Conservation (phyloP, 2,888 invertebrate species). For the Mimumesa dahlbomi region DNA sequence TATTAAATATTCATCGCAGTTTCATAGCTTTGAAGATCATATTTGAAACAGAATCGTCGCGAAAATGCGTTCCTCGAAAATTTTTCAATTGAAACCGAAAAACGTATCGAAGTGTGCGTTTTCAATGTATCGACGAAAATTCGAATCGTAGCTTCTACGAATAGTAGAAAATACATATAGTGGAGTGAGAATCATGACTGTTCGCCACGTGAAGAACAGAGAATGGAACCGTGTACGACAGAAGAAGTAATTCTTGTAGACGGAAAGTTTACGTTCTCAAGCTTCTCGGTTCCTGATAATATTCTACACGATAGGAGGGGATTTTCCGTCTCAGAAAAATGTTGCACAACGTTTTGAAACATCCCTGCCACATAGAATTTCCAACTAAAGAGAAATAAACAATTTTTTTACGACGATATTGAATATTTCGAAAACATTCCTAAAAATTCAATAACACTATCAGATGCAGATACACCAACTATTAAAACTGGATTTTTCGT, state of each 20-base stretch:
- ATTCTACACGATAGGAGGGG: conserved; percentile 20
- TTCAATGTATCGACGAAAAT: too few relatives aligned
- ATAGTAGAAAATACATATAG: conserved; percentile 21
- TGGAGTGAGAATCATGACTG: conserved; percentile 23
- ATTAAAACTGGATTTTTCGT: too few relatives aligned
- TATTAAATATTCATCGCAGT: too few relatives aligned
- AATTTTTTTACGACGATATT: too few relatives aligned
- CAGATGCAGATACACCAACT: too few relatives aligned
- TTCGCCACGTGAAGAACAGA: conserved; percentile 20
- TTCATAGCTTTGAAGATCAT: too few relatives aligned
- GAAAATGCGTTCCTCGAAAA: background rate
- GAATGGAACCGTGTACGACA: conserved; percentile 37
- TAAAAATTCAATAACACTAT: too few relatives aligned
- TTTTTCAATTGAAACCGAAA: background rate
- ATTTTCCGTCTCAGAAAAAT: conserved; percentile 47
- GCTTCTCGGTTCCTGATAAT: conserved; percentile 42
- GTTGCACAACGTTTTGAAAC: conserved; percentile 19
- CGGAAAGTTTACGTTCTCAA: conserved; percentile 46
- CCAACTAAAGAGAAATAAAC: too few relatives aligned
- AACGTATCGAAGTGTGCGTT: background rate
- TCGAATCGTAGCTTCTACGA: conserved; percentile 2
- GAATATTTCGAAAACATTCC: background rate
- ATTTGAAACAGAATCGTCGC: too few relatives aligned
- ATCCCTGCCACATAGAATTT: too few relatives aligned
- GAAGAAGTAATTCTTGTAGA: conserved; percentile 51